Percentiles rank a stretch among this genome's conserved stretches.
Conservation (phyloP, 2,113 vertebrate species). For the Heliornis fulica region DNA sequence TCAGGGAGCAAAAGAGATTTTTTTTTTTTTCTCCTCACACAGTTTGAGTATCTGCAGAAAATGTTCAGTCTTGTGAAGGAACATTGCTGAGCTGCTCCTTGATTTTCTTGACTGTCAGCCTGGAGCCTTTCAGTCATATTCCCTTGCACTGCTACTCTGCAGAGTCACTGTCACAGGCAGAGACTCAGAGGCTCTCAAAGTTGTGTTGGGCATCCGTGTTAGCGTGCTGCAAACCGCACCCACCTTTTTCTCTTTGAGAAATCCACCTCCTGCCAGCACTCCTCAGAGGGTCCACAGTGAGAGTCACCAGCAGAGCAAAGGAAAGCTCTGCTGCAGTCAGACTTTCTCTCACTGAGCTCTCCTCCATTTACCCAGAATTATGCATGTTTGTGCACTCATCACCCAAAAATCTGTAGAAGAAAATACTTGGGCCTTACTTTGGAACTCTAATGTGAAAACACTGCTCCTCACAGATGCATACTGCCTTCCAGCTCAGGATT, state of each 20-base stretch:
- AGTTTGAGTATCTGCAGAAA: not conserved
- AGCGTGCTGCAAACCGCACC: not conserved
- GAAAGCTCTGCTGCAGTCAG: not conserved
- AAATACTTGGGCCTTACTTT: not conserved
- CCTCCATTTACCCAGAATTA: not conserved
- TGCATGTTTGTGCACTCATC: not conserved
- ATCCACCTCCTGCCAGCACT: not conserved
- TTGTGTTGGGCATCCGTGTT: rapidly evolving
- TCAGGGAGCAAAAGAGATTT: not conserved
- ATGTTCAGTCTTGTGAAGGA: not conserved
- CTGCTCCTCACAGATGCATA: not conserved
- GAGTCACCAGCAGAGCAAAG: not conserved
- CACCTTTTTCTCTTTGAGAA: not conserved
- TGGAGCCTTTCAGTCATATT: not conserved
- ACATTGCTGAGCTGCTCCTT: not conserved
- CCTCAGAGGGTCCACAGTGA: not conserved
- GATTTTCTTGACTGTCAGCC: not conserved
- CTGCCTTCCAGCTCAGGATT: not conserved
- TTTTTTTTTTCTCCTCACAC: not conserved
- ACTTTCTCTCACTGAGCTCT: rapidly evolving
- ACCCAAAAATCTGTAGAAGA: not conserved
- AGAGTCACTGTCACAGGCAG: rapidly evolving
- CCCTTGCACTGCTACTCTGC: too few species aligned
- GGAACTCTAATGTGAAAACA: not conserved
- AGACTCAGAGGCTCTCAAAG: not conserved